Conservation (phyloP, 2,888 invertebrate genomes). For the Drosophila ustulata region DNA sequence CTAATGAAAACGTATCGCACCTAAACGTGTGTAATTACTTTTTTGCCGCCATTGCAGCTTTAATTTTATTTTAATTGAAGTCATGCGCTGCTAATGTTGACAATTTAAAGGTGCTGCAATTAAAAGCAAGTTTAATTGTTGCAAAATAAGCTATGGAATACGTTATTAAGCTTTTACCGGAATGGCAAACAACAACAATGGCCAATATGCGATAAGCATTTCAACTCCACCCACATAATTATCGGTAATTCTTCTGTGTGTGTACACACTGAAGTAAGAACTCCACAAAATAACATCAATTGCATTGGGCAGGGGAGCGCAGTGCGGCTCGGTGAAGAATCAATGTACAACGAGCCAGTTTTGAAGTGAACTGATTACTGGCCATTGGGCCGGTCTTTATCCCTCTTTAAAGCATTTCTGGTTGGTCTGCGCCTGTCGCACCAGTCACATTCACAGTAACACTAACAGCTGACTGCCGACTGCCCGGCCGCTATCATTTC, state of each 20-base stretch:
- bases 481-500: conserved; percentile 72
- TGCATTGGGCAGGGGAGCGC: background rate
- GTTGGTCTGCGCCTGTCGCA: conserved; percentile 80
- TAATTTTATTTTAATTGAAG: background rate
- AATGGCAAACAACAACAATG: background rate
- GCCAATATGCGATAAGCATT: background rate
- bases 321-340: background rate
- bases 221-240: conserved; percentile 52
- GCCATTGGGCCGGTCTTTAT: conserved; percentile 72
- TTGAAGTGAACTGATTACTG: conserved; percentile 57
- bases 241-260: background rate
- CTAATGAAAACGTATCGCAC: background rate
- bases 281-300: conserved; percentile 2
- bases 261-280: conserved; percentile 10
- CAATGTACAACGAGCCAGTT: conserved; percentile 41
- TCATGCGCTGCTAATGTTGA: background rate
- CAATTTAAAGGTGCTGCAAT: background rate
- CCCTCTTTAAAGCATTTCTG: conserved; percentile 79
- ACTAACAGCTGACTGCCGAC: conserved; percentile 76
- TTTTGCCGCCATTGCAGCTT: background rate
- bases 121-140: background rate
- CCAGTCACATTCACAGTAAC: conserved; percentile 79
- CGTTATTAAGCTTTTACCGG: background rate
- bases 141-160: background rate
- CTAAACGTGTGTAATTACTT: background rate